These are phyloP conservation scores for Fragum fragum DNA, from an alignment of 2,888 invertebrate genomes.

Conservation along the genomic window DNA sequence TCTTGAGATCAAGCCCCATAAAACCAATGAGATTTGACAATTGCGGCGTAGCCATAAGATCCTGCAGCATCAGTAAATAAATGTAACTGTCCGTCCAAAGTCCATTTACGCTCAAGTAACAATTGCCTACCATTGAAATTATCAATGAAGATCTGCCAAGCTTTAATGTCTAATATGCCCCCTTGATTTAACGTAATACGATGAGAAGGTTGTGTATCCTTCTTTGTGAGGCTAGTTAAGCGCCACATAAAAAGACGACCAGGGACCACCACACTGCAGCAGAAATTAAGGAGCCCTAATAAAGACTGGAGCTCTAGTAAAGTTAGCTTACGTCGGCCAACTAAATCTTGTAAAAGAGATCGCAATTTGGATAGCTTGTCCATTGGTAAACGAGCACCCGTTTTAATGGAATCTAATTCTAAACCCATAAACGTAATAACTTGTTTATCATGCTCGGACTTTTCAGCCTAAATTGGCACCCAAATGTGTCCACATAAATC, in stretches of 20 bases:
- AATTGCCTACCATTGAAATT: slow-evolving; percentile 51
- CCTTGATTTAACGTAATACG: slow-evolving; percentile 30
- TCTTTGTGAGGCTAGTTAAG: slow-evolving; percentile 28
- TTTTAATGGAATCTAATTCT: slow-evolving; percentile 45
- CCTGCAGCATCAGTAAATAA: slow-evolving; percentile 53
- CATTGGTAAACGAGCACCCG: no score
- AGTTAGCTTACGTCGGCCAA: slow-evolving; percentile 2
- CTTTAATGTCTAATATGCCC: no score
- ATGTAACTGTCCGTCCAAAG: slow-evolving; percentile 14
- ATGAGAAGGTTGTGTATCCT: no score
- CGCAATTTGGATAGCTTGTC: no score
- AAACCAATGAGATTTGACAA: slow-evolving; percentile 24
- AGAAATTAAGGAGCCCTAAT: no score
- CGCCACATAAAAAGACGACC: slow-evolving; percentile 39
- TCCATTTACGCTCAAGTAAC: slow-evolving; percentile 25
- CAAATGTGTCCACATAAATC: no score
- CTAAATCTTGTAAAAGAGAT: neutral
- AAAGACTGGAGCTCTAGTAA: slow-evolving; percentile 42
- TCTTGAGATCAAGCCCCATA: slow-evolving; percentile 32
- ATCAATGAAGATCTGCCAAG: no score
- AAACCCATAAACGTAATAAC: slow-evolving; percentile 46
- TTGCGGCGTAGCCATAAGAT: slow-evolving; percentile 43
- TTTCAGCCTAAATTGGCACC: slow-evolving; percentile 44
- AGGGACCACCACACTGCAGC: slow-evolving; percentile 41
- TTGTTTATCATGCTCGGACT: slow-evolving; percentile 14